These are phyloP conservation scores for Parasteatoda tepidariorum DNA, from an alignment of 1,140 invertebrate genomes.

Conservation along the genomic window DNA sequence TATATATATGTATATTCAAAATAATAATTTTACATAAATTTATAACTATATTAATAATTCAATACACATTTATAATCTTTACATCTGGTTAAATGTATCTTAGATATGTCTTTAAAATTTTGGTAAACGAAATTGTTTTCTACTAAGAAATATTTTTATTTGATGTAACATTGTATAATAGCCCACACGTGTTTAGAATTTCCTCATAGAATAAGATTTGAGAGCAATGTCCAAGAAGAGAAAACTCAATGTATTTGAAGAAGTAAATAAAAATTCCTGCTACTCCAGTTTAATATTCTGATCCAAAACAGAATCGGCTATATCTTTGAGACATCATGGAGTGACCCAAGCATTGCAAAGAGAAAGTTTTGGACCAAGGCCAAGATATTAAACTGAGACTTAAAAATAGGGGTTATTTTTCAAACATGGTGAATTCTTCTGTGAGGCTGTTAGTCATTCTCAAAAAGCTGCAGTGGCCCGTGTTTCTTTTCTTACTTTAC, in stretches of 20 bases:
- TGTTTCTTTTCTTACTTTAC: slow-evolving; percentile 10
- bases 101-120: too few species aligned
- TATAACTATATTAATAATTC: too few species aligned
- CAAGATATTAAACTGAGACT: slow-evolving; percentile 45
- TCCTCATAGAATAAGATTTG: too few species aligned
- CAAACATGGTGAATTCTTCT: not conserved
- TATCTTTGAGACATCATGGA: not conserved
- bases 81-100: too few species aligned
- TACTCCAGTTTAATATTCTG: slow-evolving; percentile 15
- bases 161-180: too few species aligned
- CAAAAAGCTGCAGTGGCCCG: not conserved
- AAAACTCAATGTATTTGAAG: not conserved
- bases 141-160: too few species aligned
- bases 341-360: not conserved
- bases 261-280: slow-evolving; percentile 3
- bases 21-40: too few species aligned
- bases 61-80: too few species aligned
- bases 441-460: slow-evolving; percentile 2
- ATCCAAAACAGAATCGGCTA: not conserved
- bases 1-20: too few species aligned
- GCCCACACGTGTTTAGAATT: too few species aligned
- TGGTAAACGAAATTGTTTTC: too few species aligned
- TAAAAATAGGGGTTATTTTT: slow-evolving; percentile 35
- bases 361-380: slow-evolving; percentile 17
- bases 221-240: too few species aligned